Evolutionary conservation across 2,888 invertebrate genomes (phyloP), one percentile per base, ranked within the genome.

Genomic region (Dastarcus helophoroides): DNA sequence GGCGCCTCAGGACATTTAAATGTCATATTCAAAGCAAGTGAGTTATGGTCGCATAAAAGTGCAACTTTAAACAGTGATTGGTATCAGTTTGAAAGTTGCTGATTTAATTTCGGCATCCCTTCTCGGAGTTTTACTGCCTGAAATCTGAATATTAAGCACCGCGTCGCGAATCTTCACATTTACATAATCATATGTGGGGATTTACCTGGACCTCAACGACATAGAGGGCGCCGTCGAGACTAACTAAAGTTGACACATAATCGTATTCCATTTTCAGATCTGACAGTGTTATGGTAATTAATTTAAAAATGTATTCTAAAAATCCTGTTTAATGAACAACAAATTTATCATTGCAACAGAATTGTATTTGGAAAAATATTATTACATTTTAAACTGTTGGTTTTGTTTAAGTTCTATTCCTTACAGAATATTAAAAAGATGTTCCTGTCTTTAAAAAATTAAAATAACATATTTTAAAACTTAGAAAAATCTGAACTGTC

Each of bases 191-290:
- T 48, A 50, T 52, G 51, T 51, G 47, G 42, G 47, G 42, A 35
- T 38, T 39, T 47, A 50, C 50, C 44, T 47, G 46, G 38, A 34
- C 39, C 36, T 26, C 73, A 71, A 73, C 72, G 71, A 29, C 34
- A 28, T 21, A 23, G 28, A 31, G 32, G 76, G 74, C 76, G 76
- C 74, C 76, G 58, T 56, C 56, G 40, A 41, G 44, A 36, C 42
- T 40, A 34, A 32, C 42, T 40, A 41, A 42, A 40, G 35, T 29
- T 35, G 40, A n/a, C n/a, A n/a, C n/a, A n/a, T n/a, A n/a, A n/a
- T n/a, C n/a, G n/a, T n/a, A n/a, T n/a, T n/a, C n/a, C n/a, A n/a
- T n/a, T n/a, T n/a, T n/a, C n/a, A n/a, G n/a, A n/a, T n/a, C n/a
- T n/a, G n/a, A n/a, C n/a, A n/a, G n/a, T n/a, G n/a, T n/a, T n/a